These are phyloP conservation scores for Ophion slaviceki DNA, from an alignment of 2,888 invertebrate genomes.

Conservation along the genomic window DNA sequence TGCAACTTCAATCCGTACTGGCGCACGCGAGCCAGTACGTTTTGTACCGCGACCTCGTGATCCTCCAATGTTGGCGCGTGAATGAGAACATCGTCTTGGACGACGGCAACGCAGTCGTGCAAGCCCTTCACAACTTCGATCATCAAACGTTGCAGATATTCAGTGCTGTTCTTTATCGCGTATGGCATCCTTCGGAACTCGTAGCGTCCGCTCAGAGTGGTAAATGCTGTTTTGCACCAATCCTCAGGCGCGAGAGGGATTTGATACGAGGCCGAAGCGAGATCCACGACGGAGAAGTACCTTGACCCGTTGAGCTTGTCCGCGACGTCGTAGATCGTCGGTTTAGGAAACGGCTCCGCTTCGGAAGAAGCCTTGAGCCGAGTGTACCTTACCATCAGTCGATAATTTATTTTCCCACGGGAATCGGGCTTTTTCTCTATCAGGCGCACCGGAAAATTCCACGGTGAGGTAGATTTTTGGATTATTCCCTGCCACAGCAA, in stretches of 20 bases:
- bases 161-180: constrained; percentile 41
- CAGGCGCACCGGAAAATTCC: constrained; percentile 27
- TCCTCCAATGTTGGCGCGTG: constrained; percentile 44
- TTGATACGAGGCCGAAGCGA: constrained; percentile 56
- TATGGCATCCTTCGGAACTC: constrained; percentile 52
- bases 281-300: constrained; percentile 59
- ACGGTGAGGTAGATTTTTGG: constrained; percentile 29
- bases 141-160: constrained; percentile 49
- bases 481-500: constrained; percentile 43
- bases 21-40: constrained; percentile 39
- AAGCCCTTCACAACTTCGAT: constrained; percentile 41
- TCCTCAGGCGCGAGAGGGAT: constrained; percentile 37
- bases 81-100: constrained; percentile 54
- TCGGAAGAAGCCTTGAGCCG: constrained; percentile 39
- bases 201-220: constrained; percentile 49
- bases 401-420: not conserved
- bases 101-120: constrained; percentile 17
- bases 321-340: constrained; percentile 32
- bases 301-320: constrained; percentile 46
- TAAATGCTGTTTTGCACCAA: constrained; percentile 49
- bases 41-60: constrained; percentile 38
- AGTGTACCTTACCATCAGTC: not conserved
- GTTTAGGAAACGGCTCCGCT: constrained; percentile 28
- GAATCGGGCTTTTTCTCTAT: constrained; percentile 34
- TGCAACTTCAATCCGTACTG: constrained; percentile 29